Conservation (phyloP, 1,140 invertebrate genomes). For the Psix sp. region DNA sequence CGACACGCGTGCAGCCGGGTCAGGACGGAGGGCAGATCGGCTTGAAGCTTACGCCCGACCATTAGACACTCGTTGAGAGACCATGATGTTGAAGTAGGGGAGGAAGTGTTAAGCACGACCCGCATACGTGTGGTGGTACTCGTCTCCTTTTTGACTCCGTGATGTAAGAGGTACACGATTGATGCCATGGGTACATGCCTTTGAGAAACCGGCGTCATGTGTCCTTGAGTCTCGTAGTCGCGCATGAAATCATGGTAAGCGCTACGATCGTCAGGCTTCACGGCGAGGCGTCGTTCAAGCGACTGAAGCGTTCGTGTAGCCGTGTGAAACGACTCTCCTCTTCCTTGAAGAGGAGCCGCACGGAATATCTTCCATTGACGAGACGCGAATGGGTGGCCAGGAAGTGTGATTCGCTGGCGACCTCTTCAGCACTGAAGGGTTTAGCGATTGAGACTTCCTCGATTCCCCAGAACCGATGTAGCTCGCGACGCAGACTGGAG, state of each 20-base stretch:
- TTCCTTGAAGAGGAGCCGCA: too few relatives aligned
- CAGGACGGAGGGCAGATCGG: not conserved
- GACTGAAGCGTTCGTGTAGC: too few relatives aligned
- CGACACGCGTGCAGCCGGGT: not conserved
- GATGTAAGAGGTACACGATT: not conserved
- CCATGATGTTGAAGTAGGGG: not conserved
- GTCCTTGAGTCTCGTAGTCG: slow-evolving; percentile 1
- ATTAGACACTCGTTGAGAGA: not conserved
- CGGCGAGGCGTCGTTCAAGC: not conserved
- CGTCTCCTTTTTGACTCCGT: not conserved
- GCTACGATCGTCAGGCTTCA: not conserved
- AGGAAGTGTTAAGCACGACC: not conserved
- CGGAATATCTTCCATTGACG: too few relatives aligned
- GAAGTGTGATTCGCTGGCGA: too few relatives aligned
- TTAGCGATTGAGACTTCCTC: too few relatives aligned
- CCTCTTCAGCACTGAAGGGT: too few relatives aligned
- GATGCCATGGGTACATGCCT: not conserved
- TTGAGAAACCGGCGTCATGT: not conserved
- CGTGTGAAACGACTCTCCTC: too few relatives aligned
- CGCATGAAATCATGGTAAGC: not conserved
- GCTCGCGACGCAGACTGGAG: too few relatives aligned
- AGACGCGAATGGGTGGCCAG: too few relatives aligned
- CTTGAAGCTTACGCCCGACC: not conserved
- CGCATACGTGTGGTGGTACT: not conserved
- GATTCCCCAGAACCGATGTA: too few relatives aligned